Conservation (phyloP, 2,113 vertebrate genomes). For the Vulpes vulpes region DNA sequence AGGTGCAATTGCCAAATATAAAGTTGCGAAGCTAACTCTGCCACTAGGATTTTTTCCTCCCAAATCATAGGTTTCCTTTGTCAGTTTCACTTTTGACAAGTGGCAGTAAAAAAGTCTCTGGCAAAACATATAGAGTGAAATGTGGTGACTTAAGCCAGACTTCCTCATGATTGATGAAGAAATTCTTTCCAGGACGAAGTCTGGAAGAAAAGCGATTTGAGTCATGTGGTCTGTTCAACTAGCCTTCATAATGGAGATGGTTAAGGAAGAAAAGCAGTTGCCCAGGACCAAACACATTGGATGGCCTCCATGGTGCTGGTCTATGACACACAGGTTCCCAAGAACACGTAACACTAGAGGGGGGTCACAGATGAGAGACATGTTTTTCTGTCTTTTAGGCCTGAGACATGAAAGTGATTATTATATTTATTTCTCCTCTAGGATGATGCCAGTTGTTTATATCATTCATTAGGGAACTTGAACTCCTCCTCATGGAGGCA, state of each 20-base stretch:
- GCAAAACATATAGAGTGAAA: neutral
- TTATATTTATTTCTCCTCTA: neutral
- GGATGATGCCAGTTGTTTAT: neutral
- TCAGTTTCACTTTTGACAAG: neutral
- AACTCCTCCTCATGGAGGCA: conserved; percentile 27
- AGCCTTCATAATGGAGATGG: neutral
- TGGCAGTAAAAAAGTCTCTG: neutral
- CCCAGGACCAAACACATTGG: neutral
- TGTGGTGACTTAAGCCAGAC: neutral
- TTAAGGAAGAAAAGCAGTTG: neutral
- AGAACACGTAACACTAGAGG: neutral
- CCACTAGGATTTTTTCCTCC: neutral
- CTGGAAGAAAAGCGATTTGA: neutral
- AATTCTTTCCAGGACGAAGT: neutral
- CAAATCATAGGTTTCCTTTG: neutral
- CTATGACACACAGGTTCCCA: neutral
- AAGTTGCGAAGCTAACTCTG: neutral
- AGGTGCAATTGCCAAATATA: neutral
- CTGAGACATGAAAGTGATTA: neutral
- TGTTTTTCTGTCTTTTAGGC: neutral
- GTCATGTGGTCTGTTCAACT: neutral
- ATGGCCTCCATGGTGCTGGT: neutral
- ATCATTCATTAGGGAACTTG: neutral
- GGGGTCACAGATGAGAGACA: neutral
- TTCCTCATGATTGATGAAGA: neutral